These are phyloP conservation scores for Prunella fulvescens DNA, from an alignment of 2,113 vertebrate genomes.

Conservation along the genomic window DNA sequence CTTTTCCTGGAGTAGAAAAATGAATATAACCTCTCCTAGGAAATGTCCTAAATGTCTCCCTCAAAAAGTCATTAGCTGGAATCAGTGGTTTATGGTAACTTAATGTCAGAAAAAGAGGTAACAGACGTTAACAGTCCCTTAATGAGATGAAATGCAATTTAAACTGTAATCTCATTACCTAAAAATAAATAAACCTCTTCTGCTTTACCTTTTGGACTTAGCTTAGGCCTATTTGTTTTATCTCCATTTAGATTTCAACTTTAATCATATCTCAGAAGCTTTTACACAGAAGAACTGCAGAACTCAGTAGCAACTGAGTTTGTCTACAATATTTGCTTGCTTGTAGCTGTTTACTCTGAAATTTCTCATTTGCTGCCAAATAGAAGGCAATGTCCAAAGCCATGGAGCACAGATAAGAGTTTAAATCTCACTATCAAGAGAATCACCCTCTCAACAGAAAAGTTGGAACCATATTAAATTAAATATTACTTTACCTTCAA, in stretches of 20 bases:
- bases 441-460: neutral
- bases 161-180: slow-evolving; percentile 42
- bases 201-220: slow-evolving; percentile 51
- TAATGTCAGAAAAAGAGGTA: slow-evolving; percentile 61
- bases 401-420: neutral
- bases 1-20: slow-evolving; percentile 14
- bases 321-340: slow-evolving; percentile 7
- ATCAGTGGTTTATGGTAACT: slow-evolving; percentile 29
- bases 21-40: slow-evolving; percentile 29
- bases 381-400: slow-evolving; percentile 6
- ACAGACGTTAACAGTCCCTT: slow-evolving; percentile 46
- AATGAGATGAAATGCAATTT: slow-evolving; percentile 58
- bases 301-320: neutral
- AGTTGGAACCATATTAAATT: neutral
- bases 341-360: slow-evolving; percentile 12
- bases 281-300: slow-evolving; percentile 22
- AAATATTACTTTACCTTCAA: neutral
- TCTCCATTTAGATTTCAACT: slow-evolving; percentile 50
- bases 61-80: slow-evolving; percentile 55
- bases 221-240: slow-evolving; percentile 36
- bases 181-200: slow-evolving; percentile 47
- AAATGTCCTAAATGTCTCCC: slow-evolving; percentile 52
- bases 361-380: slow-evolving; percentile 33
- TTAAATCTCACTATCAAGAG: neutral
- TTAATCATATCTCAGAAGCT: slow-evolving; percentile 45